Evolutionary conservation across 2,888 invertebrate genomes (phyloP).

Genomic region (Euproctis similis): DNA sequence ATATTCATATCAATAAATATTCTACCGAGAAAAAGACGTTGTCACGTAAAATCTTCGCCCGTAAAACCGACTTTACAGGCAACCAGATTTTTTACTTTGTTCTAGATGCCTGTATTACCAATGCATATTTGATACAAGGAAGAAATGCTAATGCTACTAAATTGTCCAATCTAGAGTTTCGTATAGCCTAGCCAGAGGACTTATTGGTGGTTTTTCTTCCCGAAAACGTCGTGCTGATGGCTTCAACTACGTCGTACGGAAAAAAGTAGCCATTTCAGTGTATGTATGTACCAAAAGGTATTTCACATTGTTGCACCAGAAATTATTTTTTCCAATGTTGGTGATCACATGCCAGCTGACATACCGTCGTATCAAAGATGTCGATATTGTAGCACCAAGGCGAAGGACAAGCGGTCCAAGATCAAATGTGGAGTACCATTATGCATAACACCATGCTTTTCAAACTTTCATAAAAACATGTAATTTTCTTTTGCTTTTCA

Average conservation of each 20-base stretch:
- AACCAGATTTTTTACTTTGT: too few species aligned
- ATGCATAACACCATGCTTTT: conserved; percentile 1
- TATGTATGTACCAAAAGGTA: not conserved
- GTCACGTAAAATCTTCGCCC: too few species aligned
- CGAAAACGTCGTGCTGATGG: conserved; percentile 11
- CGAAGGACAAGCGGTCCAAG: not conserved
- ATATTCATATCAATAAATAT: too few species aligned
- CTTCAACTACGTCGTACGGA: conserved; percentile 8
- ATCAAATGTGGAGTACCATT: not conserved
- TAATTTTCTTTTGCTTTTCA: not conserved
- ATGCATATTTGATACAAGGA: conserved; percentile 16
- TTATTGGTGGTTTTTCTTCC: conserved; percentile 16
- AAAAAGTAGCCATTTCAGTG: conserved; percentile 1
- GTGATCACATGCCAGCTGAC: not conserved
- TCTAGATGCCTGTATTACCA: too few species aligned
- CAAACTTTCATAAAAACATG: not conserved
- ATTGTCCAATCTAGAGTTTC: conserved; percentile 18
- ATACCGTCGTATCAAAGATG: conserved; percentile 1
- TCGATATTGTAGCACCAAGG: not conserved
- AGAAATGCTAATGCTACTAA: conserved; percentile 8
- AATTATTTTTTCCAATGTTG: not conserved
- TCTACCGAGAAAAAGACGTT: too few species aligned
- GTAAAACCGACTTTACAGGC: too few species aligned
- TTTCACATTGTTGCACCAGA: too few species aligned
- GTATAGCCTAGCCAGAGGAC: conserved; percentile 18